Conservation (phyloP, 2,888 invertebrate genomes). For the Volucella bombylans region DNA sequence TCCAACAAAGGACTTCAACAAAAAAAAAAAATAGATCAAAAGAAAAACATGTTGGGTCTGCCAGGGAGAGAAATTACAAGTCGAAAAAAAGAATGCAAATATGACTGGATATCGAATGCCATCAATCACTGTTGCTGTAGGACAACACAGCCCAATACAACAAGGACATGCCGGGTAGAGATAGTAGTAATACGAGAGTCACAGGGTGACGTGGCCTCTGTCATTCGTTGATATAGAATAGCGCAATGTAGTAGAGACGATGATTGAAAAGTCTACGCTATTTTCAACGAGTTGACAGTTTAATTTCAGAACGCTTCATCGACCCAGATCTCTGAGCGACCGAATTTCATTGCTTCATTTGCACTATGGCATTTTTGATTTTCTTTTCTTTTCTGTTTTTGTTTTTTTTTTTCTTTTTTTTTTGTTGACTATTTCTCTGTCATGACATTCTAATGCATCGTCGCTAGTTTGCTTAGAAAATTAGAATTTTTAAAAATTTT, state of each 20-base stretch:
- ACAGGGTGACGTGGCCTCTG: constrained; percentile 51
- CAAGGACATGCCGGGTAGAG: constrained; percentile 1
- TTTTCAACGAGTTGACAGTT: constrained; percentile 72
- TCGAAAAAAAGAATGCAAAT: constrained; percentile 58
- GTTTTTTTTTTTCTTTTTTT: background rate
- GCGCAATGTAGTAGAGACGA: constrained; percentile 42
- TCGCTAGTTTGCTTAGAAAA: too few relatives aligned
- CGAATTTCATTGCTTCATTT: constrained; percentile 55
- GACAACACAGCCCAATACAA: constrained; percentile 42
- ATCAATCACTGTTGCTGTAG: constrained; percentile 65
- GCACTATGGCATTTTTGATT: constrained; percentile 32
- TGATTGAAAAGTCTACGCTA: constrained; percentile 69
- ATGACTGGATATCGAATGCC: constrained; percentile 71
- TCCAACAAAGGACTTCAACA: constrained; percentile 48
- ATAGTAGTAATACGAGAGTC: constrained; percentile 42
- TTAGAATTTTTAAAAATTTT: too few relatives aligned
- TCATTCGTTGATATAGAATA: constrained; percentile 51
- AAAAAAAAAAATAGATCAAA: constrained; percentile 10
- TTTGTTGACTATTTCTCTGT: background rate
- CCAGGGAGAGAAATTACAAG: background rate
- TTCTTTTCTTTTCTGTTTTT: background rate
- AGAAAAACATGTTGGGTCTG: background rate
- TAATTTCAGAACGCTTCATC: constrained; percentile 66
- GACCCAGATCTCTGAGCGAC: constrained; percentile 59
- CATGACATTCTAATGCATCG: too few relatives aligned